Evolutionary conservation across 2,113 vertebrate genomes (phyloP).

Genomic region (Balaeniceps rex): DNA sequence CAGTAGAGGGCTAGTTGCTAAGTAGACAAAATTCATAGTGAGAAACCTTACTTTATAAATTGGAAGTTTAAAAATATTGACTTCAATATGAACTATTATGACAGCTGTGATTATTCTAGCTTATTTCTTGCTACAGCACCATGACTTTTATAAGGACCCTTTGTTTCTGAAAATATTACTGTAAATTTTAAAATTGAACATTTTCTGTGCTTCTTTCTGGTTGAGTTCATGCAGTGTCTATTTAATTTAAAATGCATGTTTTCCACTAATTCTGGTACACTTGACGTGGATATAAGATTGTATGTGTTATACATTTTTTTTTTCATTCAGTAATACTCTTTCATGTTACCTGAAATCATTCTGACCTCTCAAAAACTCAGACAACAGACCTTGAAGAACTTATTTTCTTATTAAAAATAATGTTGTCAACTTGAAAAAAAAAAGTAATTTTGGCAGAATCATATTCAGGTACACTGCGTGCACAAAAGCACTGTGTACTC

Average conservation of each 20-base stretch:
- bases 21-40: neutral
- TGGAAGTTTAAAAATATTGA: neutral
- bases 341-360: neutral
- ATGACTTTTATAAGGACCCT: neutral
- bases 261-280: neutral
- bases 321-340: neutral
- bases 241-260: neutral
- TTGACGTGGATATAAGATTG: neutral
- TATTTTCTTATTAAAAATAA: neutral
- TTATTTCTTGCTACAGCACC: neutral
- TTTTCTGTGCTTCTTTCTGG: neutral
- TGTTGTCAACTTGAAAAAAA: neutral
- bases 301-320: neutral
- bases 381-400: neutral
- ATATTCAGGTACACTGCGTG: neutral
- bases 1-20: neutral
- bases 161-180: neutral
- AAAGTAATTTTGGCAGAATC: neutral
- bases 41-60: neutral
- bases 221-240: neutral
- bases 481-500: neutral
- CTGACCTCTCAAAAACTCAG: neutral
- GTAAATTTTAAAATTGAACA: neutral
- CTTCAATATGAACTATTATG: neutral
- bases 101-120: neutral